Evolutionary conservation across 2,113 vertebrate genomes (phyloP).

Genomic region (Oncorhynchus clarkii): DNA sequence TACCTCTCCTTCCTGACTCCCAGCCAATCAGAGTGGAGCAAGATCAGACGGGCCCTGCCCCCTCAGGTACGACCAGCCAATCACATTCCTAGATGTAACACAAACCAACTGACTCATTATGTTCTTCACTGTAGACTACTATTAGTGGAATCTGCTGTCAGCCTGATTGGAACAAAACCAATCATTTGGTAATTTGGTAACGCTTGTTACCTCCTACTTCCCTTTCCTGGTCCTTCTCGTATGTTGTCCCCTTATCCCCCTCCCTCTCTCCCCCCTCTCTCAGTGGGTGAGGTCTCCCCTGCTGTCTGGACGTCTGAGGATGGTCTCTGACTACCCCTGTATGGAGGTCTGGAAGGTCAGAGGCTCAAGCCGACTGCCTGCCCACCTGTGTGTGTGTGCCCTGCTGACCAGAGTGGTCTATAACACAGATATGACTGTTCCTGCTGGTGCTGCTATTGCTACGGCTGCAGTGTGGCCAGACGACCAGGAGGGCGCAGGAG

Average conservation of each 20-base stretch:
- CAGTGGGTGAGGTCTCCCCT: conserved; percentile 89
- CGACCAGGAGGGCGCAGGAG: conserved; percentile 38
- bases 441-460: neutral
- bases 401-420: conserved; percentile 80
- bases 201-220: neutral
- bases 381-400: conserved; percentile 83
- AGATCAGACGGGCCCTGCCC: conserved; percentile 78
- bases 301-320: conserved; percentile 78
- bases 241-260: neutral
- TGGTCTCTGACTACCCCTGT: conserved; percentile 74
- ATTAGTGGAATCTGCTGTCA: neutral
- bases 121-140: neutral
- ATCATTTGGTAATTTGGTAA: neutral
- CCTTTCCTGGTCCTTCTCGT: neutral
- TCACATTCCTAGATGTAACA: neutral
- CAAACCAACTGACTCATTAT: neutral
- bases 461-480: conserved; percentile 51
- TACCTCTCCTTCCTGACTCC: conserved; percentile 77
- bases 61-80: conserved; percentile 74
- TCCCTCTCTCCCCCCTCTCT: conserved; percentile 4
- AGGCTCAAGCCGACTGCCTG: conserved; percentile 73
- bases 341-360: conserved; percentile 71
- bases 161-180: too few relatives aligned
- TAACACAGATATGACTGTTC: neutral
- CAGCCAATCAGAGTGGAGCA: conserved; percentile 77